These are phyloP conservation scores for Archips xylosteana DNA, from an alignment of 2,888 invertebrate genomes.

Conservation along the genomic window DNA sequence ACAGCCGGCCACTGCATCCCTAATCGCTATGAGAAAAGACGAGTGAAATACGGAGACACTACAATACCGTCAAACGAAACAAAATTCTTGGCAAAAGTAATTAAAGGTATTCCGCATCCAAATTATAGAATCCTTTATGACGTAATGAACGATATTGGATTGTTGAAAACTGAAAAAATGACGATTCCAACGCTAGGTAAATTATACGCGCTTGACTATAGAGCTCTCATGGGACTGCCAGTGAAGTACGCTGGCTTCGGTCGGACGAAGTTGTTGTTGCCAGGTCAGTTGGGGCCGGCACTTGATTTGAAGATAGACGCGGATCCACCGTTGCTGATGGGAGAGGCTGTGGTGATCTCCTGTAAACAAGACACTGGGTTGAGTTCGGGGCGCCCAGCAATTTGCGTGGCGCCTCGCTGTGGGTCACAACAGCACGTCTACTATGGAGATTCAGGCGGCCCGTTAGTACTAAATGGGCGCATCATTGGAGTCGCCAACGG, in stretches of 20 bases:
- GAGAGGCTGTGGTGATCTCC: background rate
- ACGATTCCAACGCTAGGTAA: background rate
- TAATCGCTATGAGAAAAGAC: background rate
- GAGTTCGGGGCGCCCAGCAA: background rate
- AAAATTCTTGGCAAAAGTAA: background rate
- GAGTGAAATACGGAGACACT: background rate
- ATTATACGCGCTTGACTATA: background rate
- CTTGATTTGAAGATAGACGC: background rate
- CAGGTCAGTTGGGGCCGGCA: background rate
- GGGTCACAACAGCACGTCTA: background rate
- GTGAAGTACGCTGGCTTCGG: background rate
- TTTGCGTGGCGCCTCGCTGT: background rate
- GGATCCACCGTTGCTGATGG: background rate
- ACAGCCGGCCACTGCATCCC: background rate
- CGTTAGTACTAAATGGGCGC: background rate
- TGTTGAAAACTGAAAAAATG: background rate
- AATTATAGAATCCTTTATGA: background rate
- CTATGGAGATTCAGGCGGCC: background rate
- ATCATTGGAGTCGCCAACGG: background rate
- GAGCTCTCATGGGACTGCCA: background rate
- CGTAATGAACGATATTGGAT: background rate
- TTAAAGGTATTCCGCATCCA: background rate
- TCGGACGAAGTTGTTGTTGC: background rate
- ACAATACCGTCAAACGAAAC: background rate
- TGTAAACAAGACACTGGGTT: background rate